Base-by-base conservation (phyloP, 2,113 vertebrate genomes). In the Poeciliopsis retropinna region DNA sequence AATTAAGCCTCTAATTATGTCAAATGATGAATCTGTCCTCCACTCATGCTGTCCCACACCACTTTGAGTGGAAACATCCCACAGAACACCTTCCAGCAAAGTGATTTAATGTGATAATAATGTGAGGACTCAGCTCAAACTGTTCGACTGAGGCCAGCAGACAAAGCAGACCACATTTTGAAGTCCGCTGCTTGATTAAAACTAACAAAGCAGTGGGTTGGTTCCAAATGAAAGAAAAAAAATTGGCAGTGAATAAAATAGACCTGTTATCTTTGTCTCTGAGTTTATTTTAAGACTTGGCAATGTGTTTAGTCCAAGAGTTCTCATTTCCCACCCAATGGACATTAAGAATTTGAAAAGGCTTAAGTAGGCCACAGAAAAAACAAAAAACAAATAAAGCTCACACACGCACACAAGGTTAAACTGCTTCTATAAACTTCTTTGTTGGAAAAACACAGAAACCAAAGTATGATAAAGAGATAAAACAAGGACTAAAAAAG, bases 1-100 rank as follows among this genome's bases (percentile, higher is more conserved):
- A 89, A 90, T 90, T 92, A 89, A 81, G 81, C 74, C 69, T 63
- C 84, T 88, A 91, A 90, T 92, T 91, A 91, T 67, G 87, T 88
- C 80, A 67, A 87, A 88, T 83, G 76, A 85, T 67, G 85, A 82
- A 74, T 85, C 81, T 73, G 76, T 86, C 83, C 79, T 85, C 54
- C 34, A 73, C 75, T 64, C 67, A 67, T 73, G 71, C 60, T 11
- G 44, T 80, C 83, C 76, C 86, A 80, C 41, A 80, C 41, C 54
- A 76, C 1, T 8, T 41, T 22, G 1, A 47, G 80, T 13, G 60
- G 71, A 85, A 68, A 67, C 62, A 30, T 70, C 67, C 37, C 25
- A 70, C 69, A 63, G 69, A 75, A 69, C 32, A 64, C 67, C 62
- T 63, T 71, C 39, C 37, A 54, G 57, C 37, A 76, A 61, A 51